These are phyloP conservation scores for Antheraea yamamai DNA, from an alignment of 2,888 invertebrate species.

Conservation along the genomic window DNA sequence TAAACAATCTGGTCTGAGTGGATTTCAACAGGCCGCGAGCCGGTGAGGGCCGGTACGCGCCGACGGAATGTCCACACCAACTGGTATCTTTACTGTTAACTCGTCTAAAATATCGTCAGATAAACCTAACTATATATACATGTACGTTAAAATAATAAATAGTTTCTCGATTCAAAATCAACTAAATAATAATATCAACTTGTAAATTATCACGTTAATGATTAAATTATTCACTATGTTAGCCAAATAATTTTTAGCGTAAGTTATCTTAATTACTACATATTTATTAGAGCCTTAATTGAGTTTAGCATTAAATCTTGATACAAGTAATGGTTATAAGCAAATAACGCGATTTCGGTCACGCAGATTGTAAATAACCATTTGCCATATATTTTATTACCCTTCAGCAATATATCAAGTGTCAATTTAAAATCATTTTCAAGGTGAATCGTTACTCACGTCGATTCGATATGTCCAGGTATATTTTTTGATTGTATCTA, in stretches of 20 bases:
- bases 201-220: not conserved
- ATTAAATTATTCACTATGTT: not conserved
- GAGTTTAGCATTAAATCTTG: slow-evolving; percentile 23
- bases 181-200: slow-evolving; percentile 29
- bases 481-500: not conserved
- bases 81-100: slow-evolving; percentile 43
- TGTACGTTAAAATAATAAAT: not conserved
- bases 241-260: not conserved
- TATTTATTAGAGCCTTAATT: not conserved
- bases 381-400: not conserved
- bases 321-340: not conserved
- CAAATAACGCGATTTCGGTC: not conserved
- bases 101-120: slow-evolving; percentile 48
- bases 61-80: slow-evolving; percentile 37
- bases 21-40: slow-evolving; percentile 60
- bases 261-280: not conserved
- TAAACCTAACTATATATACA: slow-evolving; percentile 14
- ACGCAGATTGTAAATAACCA: not conserved
- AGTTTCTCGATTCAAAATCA: not conserved
- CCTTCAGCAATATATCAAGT: not conserved
- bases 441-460: slow-evolving; percentile 2
- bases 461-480: not conserved
- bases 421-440: not conserved
- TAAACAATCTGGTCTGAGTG: slow-evolving; percentile 74
- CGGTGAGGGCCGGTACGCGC: slow-evolving; percentile 21